A percentile compares a stretch with the other conserved stretches of the same genome.
These are phyloP conservation scores for Daboia siamensis DNA, from an alignment of 2,113 vertebrate genomes.

Conservation along the genomic window DNA sequence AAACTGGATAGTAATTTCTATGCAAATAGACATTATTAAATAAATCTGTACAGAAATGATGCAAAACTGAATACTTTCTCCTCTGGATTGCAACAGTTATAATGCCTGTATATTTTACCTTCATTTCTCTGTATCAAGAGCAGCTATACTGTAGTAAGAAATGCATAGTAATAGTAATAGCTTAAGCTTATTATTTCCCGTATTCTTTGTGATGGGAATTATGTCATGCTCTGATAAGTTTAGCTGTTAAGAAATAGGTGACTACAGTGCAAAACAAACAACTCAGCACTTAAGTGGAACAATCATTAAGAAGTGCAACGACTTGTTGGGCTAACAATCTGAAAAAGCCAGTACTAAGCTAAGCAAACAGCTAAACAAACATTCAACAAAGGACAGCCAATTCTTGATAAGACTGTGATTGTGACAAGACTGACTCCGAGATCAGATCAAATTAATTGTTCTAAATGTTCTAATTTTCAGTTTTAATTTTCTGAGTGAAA, in stretches of 20 bases:
- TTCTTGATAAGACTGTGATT: conserved; percentile 65
- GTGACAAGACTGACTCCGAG: conserved; percentile 39
- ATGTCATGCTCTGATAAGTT: background rate
- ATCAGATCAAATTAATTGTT: conserved; percentile 18
- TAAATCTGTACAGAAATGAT: background rate
- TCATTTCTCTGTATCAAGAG: background rate
- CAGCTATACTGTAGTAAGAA: background rate
- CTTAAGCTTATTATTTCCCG: background rate
- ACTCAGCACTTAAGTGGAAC: background rate
- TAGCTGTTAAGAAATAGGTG: background rate
- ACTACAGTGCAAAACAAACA: background rate
- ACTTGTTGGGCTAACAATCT: conserved; percentile 50
- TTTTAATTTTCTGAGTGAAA: background rate
- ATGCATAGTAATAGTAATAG: background rate
- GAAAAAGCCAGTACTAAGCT: conserved; percentile 66
- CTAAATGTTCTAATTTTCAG: background rate
- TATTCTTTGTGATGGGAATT: background rate
- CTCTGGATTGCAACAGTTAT: background rate
- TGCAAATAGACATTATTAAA: background rate
- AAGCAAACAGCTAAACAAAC: conserved; percentile 42
- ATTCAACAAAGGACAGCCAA: conserved; percentile 43
- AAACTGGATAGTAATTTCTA: background rate
- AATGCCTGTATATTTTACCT: background rate
- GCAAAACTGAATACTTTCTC: background rate
- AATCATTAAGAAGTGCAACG: background rate